A percentile compares a stretch with the other conserved stretches of the same genome.
These are phyloP conservation scores for Lucilia sericata DNA, from an alignment of 1,140 invertebrate species.

Conservation along the genomic window DNA sequence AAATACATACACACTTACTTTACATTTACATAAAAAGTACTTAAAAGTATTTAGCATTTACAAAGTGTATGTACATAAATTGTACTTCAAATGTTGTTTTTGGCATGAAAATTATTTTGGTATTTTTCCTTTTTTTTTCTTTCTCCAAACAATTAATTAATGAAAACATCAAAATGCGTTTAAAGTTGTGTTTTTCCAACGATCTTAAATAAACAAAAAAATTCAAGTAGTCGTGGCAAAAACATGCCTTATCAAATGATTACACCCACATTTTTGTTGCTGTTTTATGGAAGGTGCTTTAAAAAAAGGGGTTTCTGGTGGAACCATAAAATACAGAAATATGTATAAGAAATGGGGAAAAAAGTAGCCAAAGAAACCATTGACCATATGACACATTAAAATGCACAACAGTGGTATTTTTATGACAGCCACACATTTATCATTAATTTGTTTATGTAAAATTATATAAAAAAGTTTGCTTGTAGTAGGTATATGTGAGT, in stretches of 20 bases:
- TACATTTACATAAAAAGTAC: not conserved
- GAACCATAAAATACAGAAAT: not conserved
- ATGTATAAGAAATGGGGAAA: not conserved
- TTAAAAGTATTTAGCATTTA: too few species aligned
- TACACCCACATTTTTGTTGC: not conserved
- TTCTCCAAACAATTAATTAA: conserved; percentile 32
- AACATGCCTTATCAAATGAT: conserved; percentile 12
- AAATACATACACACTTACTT: not conserved
- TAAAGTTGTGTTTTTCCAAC: not conserved
- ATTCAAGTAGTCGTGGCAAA: not conserved
- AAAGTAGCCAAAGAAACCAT: not conserved
- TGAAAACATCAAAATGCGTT: conserved; percentile 35
- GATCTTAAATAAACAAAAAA: too few species aligned
- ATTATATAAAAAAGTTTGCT: not conserved
- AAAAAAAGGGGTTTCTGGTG: not conserved
- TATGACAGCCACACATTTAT: conserved; percentile 42
- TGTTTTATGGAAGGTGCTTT: not conserved
- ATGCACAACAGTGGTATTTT: conserved; percentile 35
- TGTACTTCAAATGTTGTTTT: too few species aligned
- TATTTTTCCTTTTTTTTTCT: not conserved
- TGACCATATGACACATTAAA: conserved; percentile 31
- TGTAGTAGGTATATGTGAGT: too few species aligned
- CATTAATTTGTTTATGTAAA: conserved; percentile 26
- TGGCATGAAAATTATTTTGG: not conserved
- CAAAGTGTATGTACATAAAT: too few species aligned